phyloP scores from a whole-genome alignment of 2,888 invertebrate genomes.

The Aelia acuminata region DNA sequence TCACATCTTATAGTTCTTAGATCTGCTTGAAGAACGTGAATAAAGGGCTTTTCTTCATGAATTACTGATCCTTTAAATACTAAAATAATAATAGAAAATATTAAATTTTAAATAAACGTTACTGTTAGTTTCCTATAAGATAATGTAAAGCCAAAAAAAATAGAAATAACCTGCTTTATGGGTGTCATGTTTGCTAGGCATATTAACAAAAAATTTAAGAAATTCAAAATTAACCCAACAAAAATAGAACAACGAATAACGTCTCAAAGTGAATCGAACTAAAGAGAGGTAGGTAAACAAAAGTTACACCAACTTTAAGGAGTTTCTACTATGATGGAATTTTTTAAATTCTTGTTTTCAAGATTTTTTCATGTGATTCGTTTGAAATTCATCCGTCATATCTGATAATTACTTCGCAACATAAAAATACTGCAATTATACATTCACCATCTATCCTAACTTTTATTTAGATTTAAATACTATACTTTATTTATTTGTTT shows the following conservation, averaged over 20 bases:
- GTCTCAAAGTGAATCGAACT: not conserved
- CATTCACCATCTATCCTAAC: no score
- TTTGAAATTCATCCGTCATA: not conserved
- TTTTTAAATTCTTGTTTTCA: not conserved
- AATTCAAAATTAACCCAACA: not conserved
- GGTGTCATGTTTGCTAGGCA: not conserved
- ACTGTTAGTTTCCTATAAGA: not conserved
- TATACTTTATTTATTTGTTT: no score
- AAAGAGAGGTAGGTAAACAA: not conserved
- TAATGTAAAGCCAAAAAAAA: not conserved
- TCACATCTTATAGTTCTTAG: slow-evolving; percentile 82
- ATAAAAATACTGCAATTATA: not conserved
- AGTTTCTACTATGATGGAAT: not conserved
- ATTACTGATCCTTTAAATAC: slow-evolving; percentile 76
- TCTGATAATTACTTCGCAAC: not conserved
- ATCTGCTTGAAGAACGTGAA: slow-evolving; percentile 79
- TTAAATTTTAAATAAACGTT: not conserved
- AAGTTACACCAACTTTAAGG: not conserved
- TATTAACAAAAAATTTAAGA: not conserved
- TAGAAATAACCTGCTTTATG: not conserved
- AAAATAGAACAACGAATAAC: not conserved
- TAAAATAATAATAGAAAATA: not conserved
- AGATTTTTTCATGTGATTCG: not conserved
- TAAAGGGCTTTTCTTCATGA: slow-evolving; percentile 81
- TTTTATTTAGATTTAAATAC: no score